phyloP scores from a whole-genome alignment of 2,888 invertebrate species.

The Frankliniella fusca region DNA sequence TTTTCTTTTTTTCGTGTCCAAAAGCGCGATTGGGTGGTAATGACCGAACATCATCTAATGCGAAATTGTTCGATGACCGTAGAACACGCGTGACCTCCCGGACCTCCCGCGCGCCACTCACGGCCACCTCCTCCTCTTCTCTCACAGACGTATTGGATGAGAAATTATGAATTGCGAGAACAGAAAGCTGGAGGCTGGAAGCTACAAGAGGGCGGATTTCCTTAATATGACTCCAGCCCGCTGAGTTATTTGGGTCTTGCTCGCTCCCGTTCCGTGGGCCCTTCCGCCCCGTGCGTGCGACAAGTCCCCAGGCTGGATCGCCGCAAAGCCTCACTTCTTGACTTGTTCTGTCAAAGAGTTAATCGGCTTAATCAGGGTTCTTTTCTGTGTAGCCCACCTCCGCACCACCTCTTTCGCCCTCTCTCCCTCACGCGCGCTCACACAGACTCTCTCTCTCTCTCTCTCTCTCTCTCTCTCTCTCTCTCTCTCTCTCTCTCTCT shows the following conservation, averaged over 20 bases:
- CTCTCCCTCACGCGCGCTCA: neutral
- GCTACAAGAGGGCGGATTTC: neutral
- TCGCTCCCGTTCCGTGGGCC: neutral
- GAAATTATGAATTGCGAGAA: neutral
- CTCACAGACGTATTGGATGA: neutral
- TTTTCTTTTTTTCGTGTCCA: no score
- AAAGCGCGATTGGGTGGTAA: no score
- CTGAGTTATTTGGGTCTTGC: neutral
- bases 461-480: slow-evolving; percentile 18
- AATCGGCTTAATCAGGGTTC: slow-evolving; percentile 24
- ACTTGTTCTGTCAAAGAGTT: slow-evolving; percentile 20
- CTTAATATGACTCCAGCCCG: neutral
- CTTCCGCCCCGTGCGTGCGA: no score
- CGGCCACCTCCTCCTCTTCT: neutral
- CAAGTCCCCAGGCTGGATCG: no score
- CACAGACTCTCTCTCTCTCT: no score
- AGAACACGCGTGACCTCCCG: no score
- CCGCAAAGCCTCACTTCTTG: neutral
- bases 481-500: slow-evolving; percentile 5
- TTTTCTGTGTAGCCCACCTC: slow-evolving; percentile 7
- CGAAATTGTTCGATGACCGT: no score
- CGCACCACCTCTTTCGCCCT: neutral
- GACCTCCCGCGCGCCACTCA: no score
- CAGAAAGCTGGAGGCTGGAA: neutral
- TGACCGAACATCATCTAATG: no score